A percentile compares a stretch with the other conserved stretches of the same genome.
phyloP scores from a whole-genome alignment of 1,140 invertebrate species.

The Pseudomyrmex pallidus region DNA sequence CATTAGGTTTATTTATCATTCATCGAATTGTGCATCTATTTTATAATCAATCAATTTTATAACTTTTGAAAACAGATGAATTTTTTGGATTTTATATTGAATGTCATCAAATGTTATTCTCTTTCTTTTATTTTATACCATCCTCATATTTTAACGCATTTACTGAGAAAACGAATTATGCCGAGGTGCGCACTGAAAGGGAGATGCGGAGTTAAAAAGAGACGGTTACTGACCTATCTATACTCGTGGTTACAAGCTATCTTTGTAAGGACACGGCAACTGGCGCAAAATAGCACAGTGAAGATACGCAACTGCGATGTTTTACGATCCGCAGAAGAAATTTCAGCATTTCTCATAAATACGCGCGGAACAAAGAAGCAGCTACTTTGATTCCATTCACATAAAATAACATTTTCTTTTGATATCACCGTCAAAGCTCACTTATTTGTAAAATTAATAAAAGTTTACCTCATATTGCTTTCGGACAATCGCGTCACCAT shows the following conservation, averaged over 20 bases:
- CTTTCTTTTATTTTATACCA: neutral
- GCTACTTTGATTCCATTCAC: neutral
- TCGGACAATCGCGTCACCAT: neutral
- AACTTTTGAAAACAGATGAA: neutral
- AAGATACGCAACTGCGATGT: neutral
- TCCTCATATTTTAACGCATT: too few species aligned
- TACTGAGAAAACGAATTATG: too few species aligned
- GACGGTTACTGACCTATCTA: slow-evolving; percentile 62
- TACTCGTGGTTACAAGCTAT: slow-evolving; percentile 36
- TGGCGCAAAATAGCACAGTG: slow-evolving; percentile 27
- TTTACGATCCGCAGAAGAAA: slow-evolving; percentile 2
- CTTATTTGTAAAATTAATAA: neutral
- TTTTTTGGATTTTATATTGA: neutral
- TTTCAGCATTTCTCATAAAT: neutral
- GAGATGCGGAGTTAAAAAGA: slow-evolving; percentile 3
- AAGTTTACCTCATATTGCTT: slow-evolving; percentile 14
- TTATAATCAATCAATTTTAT: neutral
- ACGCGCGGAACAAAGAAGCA: neutral
- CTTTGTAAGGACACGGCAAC: slow-evolving; percentile 15
- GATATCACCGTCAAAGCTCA: neutral
- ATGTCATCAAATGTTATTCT: neutral
- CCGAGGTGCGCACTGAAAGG: slow-evolving; percentile 6
- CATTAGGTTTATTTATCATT: neutral
- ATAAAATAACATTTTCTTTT: neutral
- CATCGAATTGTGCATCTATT: neutral